These are phyloP conservation scores for Dynastes grantii DNA, from an alignment of 2,888 invertebrate species.

Conservation along the genomic window DNA sequence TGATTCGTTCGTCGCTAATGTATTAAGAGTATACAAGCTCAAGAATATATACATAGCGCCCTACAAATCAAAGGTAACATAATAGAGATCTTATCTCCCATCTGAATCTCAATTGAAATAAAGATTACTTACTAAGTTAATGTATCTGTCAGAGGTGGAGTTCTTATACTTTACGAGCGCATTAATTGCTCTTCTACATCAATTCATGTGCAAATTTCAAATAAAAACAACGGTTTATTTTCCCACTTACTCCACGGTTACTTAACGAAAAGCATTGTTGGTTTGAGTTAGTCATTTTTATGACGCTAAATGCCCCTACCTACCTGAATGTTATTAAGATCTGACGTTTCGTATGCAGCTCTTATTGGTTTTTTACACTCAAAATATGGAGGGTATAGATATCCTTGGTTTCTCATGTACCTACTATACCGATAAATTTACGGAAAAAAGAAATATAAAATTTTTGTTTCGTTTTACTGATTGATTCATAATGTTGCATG, in stretches of 20 bases:
- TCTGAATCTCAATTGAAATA: conserved; percentile 65
- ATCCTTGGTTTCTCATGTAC: too few species aligned
- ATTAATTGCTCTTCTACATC: conserved; percentile 62
- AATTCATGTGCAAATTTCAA: conserved; percentile 50
- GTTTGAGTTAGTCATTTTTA: background rate
- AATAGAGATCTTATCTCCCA: conserved; percentile 63
- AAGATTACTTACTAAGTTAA: conserved; percentile 65
- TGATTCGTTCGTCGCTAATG: conserved; percentile 50
- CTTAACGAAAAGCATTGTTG: conserved; percentile 29
- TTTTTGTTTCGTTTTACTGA: too few species aligned
- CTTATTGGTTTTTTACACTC: too few species aligned
- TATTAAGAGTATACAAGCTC: conserved; percentile 52
- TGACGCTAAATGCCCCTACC: background rate
- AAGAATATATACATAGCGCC: conserved; percentile 53
- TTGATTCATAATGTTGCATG: too few species aligned
- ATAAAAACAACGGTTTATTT: conserved; percentile 53
- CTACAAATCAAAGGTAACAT: conserved; percentile 62
- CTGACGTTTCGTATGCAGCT: background rate
- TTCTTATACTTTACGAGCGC: conserved; percentile 63
- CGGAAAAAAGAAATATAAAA: too few species aligned
- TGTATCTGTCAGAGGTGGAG: conserved; percentile 66
- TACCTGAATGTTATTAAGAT: background rate
- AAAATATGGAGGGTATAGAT: too few species aligned
- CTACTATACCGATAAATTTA: too few species aligned
- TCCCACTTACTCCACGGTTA: conserved; percentile 49